phyloP scores from a whole-genome alignment of 2,113 vertebrate genomes.

The Aegypius monachus region DNA sequence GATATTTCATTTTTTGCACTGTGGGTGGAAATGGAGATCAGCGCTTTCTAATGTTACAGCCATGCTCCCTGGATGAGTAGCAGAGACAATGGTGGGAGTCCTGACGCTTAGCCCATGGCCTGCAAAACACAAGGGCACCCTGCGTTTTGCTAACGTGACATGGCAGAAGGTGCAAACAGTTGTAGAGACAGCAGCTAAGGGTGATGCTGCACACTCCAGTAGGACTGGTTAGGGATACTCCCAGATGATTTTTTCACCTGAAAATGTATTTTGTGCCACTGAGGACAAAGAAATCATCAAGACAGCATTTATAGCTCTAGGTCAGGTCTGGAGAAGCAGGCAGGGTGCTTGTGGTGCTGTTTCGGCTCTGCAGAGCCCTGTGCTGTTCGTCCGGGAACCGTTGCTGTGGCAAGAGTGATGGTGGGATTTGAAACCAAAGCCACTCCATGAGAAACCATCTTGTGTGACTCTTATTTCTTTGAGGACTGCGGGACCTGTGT shows the following conservation, averaged over 20 bases:
- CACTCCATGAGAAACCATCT: background rate
- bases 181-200: background rate
- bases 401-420: background rate
- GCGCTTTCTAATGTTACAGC: background rate
- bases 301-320: background rate
- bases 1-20: background rate
- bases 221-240: background rate
- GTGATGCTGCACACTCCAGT: background rate
- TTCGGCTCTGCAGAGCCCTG: background rate
- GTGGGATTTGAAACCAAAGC: background rate
- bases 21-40: background rate
- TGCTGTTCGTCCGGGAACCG: rapidly evolving
- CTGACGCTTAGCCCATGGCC: background rate
- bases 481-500: background rate
- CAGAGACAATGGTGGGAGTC: background rate
- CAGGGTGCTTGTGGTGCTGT: background rate
- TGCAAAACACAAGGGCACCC: background rate
- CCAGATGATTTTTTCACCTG: background rate
- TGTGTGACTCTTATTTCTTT: background rate
- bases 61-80: background rate
- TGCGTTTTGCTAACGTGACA: background rate
- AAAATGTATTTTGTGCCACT: background rate
- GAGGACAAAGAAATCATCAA: background rate
- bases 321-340: background rate
- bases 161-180: background rate